Evolutionary conservation across 1,140 invertebrate genomes (phyloP), one percentile per base, ranked within the genome.

Genomic region (Neelides sp.): DNA sequence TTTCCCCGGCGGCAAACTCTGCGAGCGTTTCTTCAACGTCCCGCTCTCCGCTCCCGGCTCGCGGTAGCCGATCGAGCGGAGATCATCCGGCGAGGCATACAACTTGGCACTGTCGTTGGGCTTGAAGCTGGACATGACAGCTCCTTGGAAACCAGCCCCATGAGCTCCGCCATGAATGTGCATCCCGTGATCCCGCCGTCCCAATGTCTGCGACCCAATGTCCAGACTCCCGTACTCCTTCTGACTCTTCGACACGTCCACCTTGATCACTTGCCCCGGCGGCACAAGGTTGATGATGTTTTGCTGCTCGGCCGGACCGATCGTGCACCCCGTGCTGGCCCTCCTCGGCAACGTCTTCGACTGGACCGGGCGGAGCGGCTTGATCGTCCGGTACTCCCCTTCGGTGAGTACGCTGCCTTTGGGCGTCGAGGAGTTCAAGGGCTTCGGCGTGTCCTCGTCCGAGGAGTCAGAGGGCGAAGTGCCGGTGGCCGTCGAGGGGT

Each of bases 61-160:
- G 17, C 82, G 73, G 64, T 83, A 88, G 3, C 81, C 85, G 15
- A 89, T 81, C 22, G 77, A 77, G 60, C 82, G 83, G 57, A 86
- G 75, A 63, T 85, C 85, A 62, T 85, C 79, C 7, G 87, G 86
- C 30, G 83, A 84, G 5, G 86, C 87, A 67, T 91, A 91, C 28
- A 91, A 69, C 65, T 90, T 90, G 45, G 86, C 85, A 69, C 74
- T 80, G 55, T 83, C 79, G 32, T 79, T 74, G 0, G 88, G 88
- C 54, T 81, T 78, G 69, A 91, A 91, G 58, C 84, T 86, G 8
- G 85, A 89, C 71, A 85, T 80, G 27, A 83, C 61, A 15, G 55
- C 27, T 8, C 35, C 49, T n/a, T n/a, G n/a, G n/a, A n/a, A n/a
- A 32, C 45, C 34, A 7, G 36, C 36, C 10, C 46, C 43, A 7